Conservation (phyloP, 1,140 invertebrate species). For the Lutraria rhynchaena region DNA sequence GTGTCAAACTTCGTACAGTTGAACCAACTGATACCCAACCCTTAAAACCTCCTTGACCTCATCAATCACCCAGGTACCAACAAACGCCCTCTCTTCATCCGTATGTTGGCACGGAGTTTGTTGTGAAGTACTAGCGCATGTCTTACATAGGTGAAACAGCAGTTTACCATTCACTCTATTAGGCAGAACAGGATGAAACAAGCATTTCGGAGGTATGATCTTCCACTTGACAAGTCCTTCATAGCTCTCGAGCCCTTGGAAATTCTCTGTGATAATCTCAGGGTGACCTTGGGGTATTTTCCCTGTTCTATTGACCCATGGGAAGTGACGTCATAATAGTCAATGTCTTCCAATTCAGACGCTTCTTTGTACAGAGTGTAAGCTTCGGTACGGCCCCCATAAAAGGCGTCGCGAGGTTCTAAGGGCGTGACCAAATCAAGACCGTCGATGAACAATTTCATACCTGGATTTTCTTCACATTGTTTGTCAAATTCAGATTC, state of each 20-base stretch:
- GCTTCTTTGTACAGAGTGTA: conserved; percentile 46
- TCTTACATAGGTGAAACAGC: conserved; percentile 41
- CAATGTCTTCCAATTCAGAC: conserved; percentile 32
- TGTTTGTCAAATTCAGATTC: conserved; percentile 47
- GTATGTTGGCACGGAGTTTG: conserved; percentile 36
- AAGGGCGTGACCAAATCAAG: conserved; percentile 44
- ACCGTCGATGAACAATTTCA: conserved; percentile 4
- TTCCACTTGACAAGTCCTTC: conserved; percentile 49
- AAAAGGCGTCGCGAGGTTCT: conserved; percentile 56
- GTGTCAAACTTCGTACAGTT: conserved; percentile 53
- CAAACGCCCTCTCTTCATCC: conserved; percentile 17
- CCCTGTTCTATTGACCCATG: conserved; percentile 53
- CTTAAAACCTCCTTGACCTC: conserved; percentile 17
- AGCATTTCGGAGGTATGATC: conserved; percentile 20
- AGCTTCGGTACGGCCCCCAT: conserved; percentile 54
- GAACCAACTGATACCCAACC: conserved; percentile 10
- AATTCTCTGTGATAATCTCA: conserved; percentile 72
- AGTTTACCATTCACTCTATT: conserved; percentile 31
- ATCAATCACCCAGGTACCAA: conserved; percentile 26
- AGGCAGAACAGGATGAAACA: conserved; percentile 50
- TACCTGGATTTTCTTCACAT: not conserved
- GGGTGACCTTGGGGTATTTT: conserved; percentile 80
- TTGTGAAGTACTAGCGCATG: conserved; percentile 16
- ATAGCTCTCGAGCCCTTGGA: conserved; percentile 31
- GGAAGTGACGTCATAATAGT: conserved; percentile 61